phyloP scores from a whole-genome alignment of 2,888 invertebrate species.

The Pammene fasciana region DNA sequence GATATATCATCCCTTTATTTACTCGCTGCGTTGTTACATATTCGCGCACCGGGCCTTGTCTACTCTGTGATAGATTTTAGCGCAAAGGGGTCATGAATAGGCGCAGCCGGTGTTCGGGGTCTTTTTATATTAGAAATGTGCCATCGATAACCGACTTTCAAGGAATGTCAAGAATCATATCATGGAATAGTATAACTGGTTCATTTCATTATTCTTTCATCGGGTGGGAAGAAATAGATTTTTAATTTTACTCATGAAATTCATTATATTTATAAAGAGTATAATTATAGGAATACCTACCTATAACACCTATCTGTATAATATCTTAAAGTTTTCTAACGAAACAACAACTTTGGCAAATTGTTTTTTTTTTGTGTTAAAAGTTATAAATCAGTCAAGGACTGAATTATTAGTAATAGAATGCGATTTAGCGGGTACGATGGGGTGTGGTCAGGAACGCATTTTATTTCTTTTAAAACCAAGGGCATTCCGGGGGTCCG shows the following conservation, averaged over 20 bases:
- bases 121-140: slow-evolving; percentile 56
- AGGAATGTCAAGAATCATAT: slow-evolving; percentile 57
- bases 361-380: slow-evolving; percentile 15
- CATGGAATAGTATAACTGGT: slow-evolving; percentile 42
- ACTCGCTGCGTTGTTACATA: slow-evolving; percentile 72
- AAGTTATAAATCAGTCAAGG: slow-evolving; percentile 57
- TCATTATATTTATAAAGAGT: no score
- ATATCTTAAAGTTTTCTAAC: no score
- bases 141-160: slow-evolving; percentile 54
- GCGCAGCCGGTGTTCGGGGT: slow-evolving; percentile 52
- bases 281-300: no score
- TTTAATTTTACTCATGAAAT: no score
- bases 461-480: slow-evolving; percentile 58
- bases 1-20: slow-evolving; percentile 83
- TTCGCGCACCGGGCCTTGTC: slow-evolving; percentile 76
- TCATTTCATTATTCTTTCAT: slow-evolving; percentile 42
- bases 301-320: no score
- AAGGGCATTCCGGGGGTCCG: slow-evolving; percentile 57
- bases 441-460: slow-evolving; percentile 59
- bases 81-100: slow-evolving; percentile 62
- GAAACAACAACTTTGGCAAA: background rate
- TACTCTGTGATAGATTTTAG: slow-evolving; percentile 55
- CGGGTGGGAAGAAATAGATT: slow-evolving; percentile 56
- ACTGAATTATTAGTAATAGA: slow-evolving; percentile 52
- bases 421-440: slow-evolving; percentile 47